These are phyloP conservation scores for Clunio marinus DNA, from an alignment of 2,888 invertebrate species.

Conservation along the genomic window DNA sequence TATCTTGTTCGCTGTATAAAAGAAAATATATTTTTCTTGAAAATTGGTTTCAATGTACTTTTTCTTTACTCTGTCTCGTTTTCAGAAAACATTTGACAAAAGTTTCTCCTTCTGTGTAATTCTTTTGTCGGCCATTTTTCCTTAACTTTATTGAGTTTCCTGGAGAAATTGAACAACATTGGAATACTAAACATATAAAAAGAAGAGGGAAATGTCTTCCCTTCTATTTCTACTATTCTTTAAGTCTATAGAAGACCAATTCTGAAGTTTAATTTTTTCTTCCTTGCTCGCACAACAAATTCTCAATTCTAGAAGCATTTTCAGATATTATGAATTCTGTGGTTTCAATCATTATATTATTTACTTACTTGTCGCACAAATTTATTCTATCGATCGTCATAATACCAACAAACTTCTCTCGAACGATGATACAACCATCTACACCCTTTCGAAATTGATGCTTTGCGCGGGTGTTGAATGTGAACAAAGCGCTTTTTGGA, in stretches of 20 bases:
- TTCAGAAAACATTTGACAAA: too few species aligned
- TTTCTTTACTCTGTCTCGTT: neutral
- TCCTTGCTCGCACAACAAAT: neutral
- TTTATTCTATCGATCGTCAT: neutral
- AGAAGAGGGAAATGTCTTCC: neutral
- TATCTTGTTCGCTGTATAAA: neutral
- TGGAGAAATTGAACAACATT: neutral
- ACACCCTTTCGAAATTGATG: neutral
- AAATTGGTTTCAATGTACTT: conserved; percentile 31
- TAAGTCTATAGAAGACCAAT: neutral
- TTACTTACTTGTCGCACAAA: neutral
- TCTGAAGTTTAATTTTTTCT: neutral
- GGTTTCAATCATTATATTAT: neutral
- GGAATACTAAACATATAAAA: conserved; percentile 28
- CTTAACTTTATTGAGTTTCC: conserved; percentile 21
- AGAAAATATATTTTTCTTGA: conserved; percentile 25
- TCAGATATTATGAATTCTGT: too few species aligned
- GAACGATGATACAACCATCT: too few species aligned
- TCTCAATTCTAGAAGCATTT: neutral
- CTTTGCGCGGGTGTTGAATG: neutral
- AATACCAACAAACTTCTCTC: neutral
- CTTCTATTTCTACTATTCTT: neutral
- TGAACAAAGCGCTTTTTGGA: neutral
- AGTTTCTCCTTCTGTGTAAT: neutral
- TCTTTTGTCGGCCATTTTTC: neutral